Evolutionary conservation across 37 sponge, comb jelly and placozoan species (phyloP).

Genomic region (Beroe forskalii): DNA sequence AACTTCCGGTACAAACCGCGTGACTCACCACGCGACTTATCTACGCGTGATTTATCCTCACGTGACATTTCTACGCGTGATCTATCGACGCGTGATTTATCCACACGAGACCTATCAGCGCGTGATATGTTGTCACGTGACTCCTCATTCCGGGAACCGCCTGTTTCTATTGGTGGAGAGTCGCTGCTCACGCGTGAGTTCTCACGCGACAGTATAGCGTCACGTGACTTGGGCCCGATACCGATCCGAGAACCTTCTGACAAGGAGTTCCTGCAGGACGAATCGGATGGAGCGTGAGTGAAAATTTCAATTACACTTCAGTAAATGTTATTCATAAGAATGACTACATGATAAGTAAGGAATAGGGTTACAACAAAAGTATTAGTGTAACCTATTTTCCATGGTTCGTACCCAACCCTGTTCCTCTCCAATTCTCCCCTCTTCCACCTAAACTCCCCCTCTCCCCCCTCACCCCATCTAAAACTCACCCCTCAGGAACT

Average conservation of each 20-base stretch:
- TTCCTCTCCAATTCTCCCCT: too few relatives aligned
- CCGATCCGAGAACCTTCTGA: too few relatives aligned
- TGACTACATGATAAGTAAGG: too few relatives aligned
- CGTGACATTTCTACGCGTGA: neutral
- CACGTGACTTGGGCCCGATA: neutral
- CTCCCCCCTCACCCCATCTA: too few relatives aligned
- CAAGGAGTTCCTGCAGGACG: neutral
- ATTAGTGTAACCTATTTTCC: too few relatives aligned
- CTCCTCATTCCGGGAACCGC: neutral
- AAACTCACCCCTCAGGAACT: neutral
- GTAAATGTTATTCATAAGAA: too few relatives aligned
- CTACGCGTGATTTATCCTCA: neutral
- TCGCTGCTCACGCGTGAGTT: neutral
- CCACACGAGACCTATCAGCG: neutral
- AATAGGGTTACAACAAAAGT: too few relatives aligned
- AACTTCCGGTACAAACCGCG: slow-evolving; percentile 13
- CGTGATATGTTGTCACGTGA: neutral
- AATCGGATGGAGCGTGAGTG: neutral
- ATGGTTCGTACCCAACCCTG: too few relatives aligned
- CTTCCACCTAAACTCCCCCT: too few relatives aligned
- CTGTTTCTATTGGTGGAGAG: neutral
- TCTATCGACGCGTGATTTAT: neutral
- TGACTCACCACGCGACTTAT: neutral
- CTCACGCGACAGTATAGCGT: neutral
- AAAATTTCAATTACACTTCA: too few relatives aligned